Evolutionary conservation across 2,888 invertebrate species (phyloP).

Genomic region (Noctua janthina): DNA sequence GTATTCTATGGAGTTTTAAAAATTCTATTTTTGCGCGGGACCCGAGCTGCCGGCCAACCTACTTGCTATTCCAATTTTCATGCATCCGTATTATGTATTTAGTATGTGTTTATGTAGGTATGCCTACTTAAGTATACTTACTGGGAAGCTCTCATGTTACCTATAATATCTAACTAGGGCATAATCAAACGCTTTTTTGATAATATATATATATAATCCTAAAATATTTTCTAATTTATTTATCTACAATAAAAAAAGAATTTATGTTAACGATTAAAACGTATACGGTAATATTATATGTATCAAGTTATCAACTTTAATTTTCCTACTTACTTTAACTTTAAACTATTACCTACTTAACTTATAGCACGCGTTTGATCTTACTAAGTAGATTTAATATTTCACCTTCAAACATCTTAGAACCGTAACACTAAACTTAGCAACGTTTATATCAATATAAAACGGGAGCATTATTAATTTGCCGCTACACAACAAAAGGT

Average conservation of each 20-base stretch:
- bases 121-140: background rate
- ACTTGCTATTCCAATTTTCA: constrained; percentile 26
- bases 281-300: background rate
- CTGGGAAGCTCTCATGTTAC: background rate
- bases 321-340: background rate
- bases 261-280: background rate
- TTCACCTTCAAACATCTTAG: background rate
- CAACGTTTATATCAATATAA: constrained; percentile 43
- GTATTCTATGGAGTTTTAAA: constrained; percentile 52
- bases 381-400: background rate
- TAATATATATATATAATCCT: too few relatives aligned
- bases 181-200: too few relatives aligned
- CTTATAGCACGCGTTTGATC: background rate
- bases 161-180: background rate
- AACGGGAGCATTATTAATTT: constrained; percentile 70
- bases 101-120: background rate
- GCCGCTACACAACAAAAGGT: constrained; percentile 77
- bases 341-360: too few relatives aligned
- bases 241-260: background rate
- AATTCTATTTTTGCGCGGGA: constrained; percentile 36
- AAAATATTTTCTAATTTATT: background rate
- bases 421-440: constrained; percentile 11
- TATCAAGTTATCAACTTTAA: background rate
- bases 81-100: constrained; percentile 2
- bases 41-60: constrained; percentile 3